These are phyloP conservation scores for Cotesia typhae DNA, from an alignment of 1,140 invertebrate genomes.

Conservation along the genomic window DNA sequence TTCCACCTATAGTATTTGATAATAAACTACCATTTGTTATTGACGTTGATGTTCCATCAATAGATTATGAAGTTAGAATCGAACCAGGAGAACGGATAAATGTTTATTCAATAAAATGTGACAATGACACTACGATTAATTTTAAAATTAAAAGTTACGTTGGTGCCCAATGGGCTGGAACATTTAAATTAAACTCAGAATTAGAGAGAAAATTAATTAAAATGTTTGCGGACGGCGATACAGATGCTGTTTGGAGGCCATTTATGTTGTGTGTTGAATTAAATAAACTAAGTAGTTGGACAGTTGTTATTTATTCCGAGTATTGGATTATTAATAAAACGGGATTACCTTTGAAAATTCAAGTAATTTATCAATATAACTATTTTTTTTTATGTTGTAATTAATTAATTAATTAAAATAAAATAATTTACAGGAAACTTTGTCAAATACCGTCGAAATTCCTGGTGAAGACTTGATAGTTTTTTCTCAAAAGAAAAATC, in stretches of 20 bases:
- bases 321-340: slow-evolving; percentile 95
- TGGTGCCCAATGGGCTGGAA: slow-evolving; percentile 75
- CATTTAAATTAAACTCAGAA: slow-evolving; percentile 74
- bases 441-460: slow-evolving; percentile 73
- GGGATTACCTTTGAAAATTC: slow-evolving; percentile 77
- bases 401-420: neutral
- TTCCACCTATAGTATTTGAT: slow-evolving; percentile 78
- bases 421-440: slow-evolving; percentile 68
- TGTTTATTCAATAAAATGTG: slow-evolving; percentile 73
- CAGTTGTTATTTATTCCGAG: slow-evolving; percentile 79
- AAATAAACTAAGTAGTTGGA: slow-evolving; percentile 69
- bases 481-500: slow-evolving; percentile 76
- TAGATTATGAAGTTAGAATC: slow-evolving; percentile 69
- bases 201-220: slow-evolving; percentile 74
- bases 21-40: slow-evolving; percentile 80
- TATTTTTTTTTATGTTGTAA: neutral
- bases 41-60: slow-evolving; percentile 67
- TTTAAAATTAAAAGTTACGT: slow-evolving; percentile 75
- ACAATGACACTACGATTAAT: slow-evolving; percentile 68
- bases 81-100: slow-evolving; percentile 78
- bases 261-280: slow-evolving; percentile 75
- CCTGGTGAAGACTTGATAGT: slow-evolving; percentile 73
- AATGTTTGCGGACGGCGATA: slow-evolving; percentile 74
- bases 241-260: slow-evolving; percentile 71
- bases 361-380: slow-evolving; percentile 66